Conservation (phyloP, 2,113 vertebrate species). For the Hemichromis elongatus region DNA sequence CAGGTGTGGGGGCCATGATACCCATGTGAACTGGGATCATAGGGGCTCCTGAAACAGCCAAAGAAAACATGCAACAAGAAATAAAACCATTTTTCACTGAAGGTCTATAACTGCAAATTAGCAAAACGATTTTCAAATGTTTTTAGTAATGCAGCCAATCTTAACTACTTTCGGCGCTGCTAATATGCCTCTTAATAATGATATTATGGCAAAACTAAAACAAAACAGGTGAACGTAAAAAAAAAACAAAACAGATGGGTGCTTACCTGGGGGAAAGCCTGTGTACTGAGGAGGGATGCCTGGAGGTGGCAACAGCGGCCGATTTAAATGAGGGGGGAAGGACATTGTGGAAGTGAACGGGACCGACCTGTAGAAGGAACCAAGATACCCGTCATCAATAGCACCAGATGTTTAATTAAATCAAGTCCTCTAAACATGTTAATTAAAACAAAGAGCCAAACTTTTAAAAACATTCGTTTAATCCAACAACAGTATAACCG, state of each 20-base stretch:
- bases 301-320: conserved; percentile 87
- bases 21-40: conserved; percentile 99
- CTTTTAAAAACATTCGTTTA: fast-evolving
- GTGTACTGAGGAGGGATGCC: conserved; percentile 94
- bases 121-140: not conserved
- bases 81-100: not conserved
- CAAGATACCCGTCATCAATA: not conserved
- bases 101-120: not conserved
- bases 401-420: not conserved
- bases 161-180: not conserved
- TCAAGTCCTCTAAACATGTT: not conserved
- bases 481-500: not conserved
- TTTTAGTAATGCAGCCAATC: not conserved
- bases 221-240: not conserved
- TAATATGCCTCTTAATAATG: not conserved
- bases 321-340: conserved; percentile 95
- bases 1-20: conserved; percentile 88
- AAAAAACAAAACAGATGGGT: conserved; percentile 4
- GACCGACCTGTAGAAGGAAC: conserved; percentile 67
- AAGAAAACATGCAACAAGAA: not conserved
- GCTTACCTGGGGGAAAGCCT: conserved; percentile 88
- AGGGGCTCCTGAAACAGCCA: conserved; percentile 76
- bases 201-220: not conserved
- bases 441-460: not conserved
- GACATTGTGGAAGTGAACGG: conserved; percentile 80